These are phyloP conservation scores for Mormyrus lacerda DNA, from an alignment of 2,113 vertebrate genomes.

Conservation along the genomic window DNA sequence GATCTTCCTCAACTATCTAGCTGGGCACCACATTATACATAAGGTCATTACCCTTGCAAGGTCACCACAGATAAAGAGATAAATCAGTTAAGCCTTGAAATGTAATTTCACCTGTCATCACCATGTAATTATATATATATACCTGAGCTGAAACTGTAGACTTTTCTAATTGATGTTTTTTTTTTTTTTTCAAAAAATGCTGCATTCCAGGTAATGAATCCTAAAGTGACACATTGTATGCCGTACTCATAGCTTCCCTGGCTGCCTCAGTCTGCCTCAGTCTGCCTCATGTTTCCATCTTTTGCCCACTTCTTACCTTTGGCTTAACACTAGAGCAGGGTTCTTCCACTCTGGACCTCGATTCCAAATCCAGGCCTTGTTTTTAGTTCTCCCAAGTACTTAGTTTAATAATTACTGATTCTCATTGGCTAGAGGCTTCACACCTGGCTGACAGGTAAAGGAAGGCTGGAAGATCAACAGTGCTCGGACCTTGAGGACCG, in stretches of 20 bases:
- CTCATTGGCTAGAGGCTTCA: no score
- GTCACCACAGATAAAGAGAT: conserved; percentile 29
- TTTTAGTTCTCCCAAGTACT: no score
- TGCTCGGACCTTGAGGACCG: no score
- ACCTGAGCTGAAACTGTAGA: conserved; percentile 10
- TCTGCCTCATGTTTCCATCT: neutral
- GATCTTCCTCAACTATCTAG: neutral
- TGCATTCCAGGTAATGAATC: conserved; percentile 21
- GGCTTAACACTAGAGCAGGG: neutral
- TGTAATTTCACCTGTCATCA: conserved; percentile 37
- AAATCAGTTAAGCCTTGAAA: neutral
- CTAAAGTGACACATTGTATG: neutral
- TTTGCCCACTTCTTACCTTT: neutral
- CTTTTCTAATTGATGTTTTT: neutral
- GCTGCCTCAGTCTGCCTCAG: neutral
- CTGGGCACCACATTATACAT: conserved; percentile 16
- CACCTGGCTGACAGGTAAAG: no score
- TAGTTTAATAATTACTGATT: no score
- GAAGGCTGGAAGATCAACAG: no score
- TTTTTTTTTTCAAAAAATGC: neutral
- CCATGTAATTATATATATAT: conserved; percentile 42
- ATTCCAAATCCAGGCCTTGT: no score
- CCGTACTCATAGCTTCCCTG: neutral
- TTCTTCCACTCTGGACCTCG: no score
- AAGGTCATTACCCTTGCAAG: conserved; percentile 38